Evolutionary conservation across 2,888 invertebrate species (phyloP).

Genomic region (Erebia ligea): DNA sequence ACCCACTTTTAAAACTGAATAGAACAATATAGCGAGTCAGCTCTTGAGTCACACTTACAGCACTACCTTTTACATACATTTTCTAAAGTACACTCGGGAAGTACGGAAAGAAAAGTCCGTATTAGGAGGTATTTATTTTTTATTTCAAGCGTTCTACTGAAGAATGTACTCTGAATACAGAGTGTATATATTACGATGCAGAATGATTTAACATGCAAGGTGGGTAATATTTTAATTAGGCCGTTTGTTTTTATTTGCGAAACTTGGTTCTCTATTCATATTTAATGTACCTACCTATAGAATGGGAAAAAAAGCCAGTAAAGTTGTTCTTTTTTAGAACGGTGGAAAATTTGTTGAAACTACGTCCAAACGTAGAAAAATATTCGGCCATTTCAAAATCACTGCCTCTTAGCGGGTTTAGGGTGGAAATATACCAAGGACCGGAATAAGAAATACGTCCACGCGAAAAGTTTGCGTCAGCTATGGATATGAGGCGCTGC

Average conservation of each 20-base stretch:
- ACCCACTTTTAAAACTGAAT: constrained; percentile 8
- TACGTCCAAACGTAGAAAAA: too few species aligned
- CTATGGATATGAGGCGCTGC: too few species aligned
- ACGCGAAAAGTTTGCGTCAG: too few species aligned
- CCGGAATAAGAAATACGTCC: too few species aligned
- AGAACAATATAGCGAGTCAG: constrained; percentile 14
- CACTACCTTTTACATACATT: not conserved
- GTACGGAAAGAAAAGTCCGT: constrained; percentile 5
- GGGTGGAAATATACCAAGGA: too few species aligned
- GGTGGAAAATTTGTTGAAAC: too few species aligned
- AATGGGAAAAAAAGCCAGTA: not conserved
- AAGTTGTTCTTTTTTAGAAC: too few species aligned
- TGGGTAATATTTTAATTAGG: not conserved
- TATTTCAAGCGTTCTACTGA: constrained; percentile 1
- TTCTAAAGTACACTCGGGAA: constrained; percentile 13
- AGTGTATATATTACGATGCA: not conserved
- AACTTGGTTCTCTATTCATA: not conserved
- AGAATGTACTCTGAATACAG: not conserved
- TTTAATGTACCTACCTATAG: not conserved
- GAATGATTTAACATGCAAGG: not conserved
- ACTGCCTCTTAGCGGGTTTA: too few species aligned
- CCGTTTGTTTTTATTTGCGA: not conserved
- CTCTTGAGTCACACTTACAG: constrained; percentile 6
- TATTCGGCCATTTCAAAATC: too few species aligned
- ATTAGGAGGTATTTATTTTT: not conserved